Conservation (phyloP, 1,140 invertebrate species). For the Lepidurus couesii region DNA sequence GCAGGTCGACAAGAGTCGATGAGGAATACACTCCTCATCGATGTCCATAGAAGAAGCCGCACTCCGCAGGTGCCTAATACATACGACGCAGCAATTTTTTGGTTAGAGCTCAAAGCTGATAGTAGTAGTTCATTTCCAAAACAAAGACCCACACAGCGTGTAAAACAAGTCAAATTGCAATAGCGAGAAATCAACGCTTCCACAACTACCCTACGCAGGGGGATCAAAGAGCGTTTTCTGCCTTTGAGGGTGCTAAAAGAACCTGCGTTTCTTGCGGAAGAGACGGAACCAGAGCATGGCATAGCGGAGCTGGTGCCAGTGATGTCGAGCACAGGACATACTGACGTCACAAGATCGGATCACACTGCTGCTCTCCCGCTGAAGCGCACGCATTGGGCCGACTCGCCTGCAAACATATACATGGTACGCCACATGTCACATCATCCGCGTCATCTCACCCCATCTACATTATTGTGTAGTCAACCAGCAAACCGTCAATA, state of each 20-base stretch:
- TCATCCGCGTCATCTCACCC: background rate
- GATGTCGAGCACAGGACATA: background rate
- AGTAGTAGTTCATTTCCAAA: background rate
- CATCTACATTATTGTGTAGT: background rate
- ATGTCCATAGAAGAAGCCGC: slow-evolving; percentile 16
- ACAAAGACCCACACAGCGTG: too few species aligned
- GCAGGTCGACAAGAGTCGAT: slow-evolving; percentile 5
- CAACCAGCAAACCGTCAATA: slow-evolving; percentile 4
- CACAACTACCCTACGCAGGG: too few species aligned
- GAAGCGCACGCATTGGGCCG: background rate
- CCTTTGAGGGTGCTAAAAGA: slow-evolving; percentile 15
- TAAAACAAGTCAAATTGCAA: too few species aligned
- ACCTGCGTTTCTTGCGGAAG: slow-evolving; percentile 36
- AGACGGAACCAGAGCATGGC: slow-evolving; percentile 31
- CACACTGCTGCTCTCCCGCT: background rate
- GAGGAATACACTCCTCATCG: slow-evolving; percentile 10
- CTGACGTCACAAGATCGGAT: slow-evolving; percentile 8
- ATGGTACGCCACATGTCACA: background rate
- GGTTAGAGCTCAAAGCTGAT: background rate
- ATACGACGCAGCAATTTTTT: background rate
- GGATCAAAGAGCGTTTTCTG: too few species aligned
- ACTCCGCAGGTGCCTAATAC: slow-evolving; percentile 14
- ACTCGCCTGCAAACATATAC: background rate
- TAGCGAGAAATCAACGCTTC: too few species aligned
- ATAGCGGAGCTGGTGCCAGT: slow-evolving; percentile 23